Evolutionary conservation across 2,113 vertebrate species (phyloP), one percentile per base, ranked within the genome.

Genomic region (Elephas maximus): DNA sequence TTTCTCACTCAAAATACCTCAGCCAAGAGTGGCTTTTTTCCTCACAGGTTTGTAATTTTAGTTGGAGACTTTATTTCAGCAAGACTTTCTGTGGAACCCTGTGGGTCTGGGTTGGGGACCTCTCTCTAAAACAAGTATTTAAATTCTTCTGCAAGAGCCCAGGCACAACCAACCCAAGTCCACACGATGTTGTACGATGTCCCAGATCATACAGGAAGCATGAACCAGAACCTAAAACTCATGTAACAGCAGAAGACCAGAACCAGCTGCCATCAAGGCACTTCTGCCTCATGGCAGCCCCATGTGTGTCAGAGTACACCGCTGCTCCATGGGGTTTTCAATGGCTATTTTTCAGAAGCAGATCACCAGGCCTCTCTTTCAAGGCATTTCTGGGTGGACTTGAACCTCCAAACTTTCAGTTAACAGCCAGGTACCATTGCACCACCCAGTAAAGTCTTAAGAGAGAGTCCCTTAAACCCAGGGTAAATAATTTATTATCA

Each of bases 1-100:
- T 92, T 81, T 90, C 41, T 84, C 48, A 53, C 23, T 90, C 80
- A 80, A 90, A 90, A 63, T 45, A 77, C 15, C 28, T 63, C 28
- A 90, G 48, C 73, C 53, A 4, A 79, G 44, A 11, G 2, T n/a
- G 24, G 15, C 51, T 77, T 88, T 20, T 92, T 90, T 90, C 71
- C 28, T 67, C 2, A 5, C 45, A 33, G 30, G 17, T 63, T 8
- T 89, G 18, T n/a, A 11, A 57, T 76, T 81, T 81, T 51, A 89
- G 20, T 30, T 3, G 23, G 41, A 89, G 23, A 9, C 4, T 71
- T 93, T 62, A 82, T 15, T 53, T 88, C n/a, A 74, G 67, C 26
- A 73, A 84, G 30, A 80, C 6, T 48, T 79, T 63, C 67, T 88
- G 23, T 20, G 53, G 74, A 28, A 80, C 5, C 14, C 28, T 17